These are phyloP conservation scores for Mimachlamys varia DNA, from an alignment of 2,888 invertebrate species.

Conservation along the genomic window DNA sequence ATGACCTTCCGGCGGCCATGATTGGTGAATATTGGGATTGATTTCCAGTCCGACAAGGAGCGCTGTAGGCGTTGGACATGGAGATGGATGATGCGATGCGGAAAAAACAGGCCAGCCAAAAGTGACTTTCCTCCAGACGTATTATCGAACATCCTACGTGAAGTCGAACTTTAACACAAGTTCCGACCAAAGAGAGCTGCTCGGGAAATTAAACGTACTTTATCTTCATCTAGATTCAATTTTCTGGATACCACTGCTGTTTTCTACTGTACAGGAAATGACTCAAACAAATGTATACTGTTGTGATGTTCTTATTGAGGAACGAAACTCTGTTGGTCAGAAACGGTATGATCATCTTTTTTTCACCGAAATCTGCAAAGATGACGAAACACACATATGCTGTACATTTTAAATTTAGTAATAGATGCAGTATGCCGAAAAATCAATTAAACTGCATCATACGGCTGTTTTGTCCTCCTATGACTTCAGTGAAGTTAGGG, in stretches of 20 bases:
- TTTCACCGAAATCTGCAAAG: too few species aligned
- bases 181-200: neutral
- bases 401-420: too few species aligned
- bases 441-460: too few species aligned
- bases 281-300: neutral
- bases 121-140: neutral
- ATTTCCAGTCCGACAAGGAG: neutral
- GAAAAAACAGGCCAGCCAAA: conserved; percentile 26
- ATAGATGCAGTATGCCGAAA: too few species aligned
- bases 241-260: neutral
- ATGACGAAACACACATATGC: too few species aligned
- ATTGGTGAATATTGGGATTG: conserved; percentile 25
- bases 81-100: neutral
- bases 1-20: neutral
- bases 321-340: too few species aligned
- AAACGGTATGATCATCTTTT: too few species aligned
- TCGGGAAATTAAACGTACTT: neutral
- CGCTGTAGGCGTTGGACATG: neutral
- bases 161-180: neutral
- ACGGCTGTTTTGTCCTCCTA: too few species aligned
- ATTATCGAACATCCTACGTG: neutral
- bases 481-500: too few species aligned
- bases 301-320: too few species aligned
- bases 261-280: neutral
- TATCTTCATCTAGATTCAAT: neutral